Base-by-base conservation (phyloP, 2,888 invertebrate genomes). In the Acholoe squamosa region DNA sequence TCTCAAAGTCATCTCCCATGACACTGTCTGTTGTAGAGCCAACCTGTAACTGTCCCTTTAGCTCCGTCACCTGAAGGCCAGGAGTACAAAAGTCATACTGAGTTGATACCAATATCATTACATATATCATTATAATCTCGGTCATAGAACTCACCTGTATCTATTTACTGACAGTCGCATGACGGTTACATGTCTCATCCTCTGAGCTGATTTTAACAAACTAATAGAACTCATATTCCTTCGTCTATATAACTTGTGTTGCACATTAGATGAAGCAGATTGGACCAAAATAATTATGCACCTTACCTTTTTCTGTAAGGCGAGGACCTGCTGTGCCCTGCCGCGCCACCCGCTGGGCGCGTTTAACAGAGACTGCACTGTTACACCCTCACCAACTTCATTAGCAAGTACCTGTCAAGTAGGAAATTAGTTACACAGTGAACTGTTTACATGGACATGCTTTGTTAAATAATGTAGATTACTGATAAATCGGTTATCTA, bases 321-420 rank as follows among this genome's bases (percentile, higher is more conserved):
- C 92, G 12, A 94, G 88, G 43, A 96, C 95, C 91, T 95, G 95
- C 91, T 96, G 95, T 19, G 94, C 93, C 25, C 96, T 91, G 7
- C 96, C 96, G 80, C 94, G 93, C 95, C 95, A 96, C 88, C 93
- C 94, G 88, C 94, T 94, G 25, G 93, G 93, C 7, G 19, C 93
- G 90, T 93, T 94, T 0, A 96, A 91, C 51, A 95, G 92, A 1
- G 94, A 90, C 92, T 95, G 95, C 16, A 95, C 92, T 84, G 94
- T 95, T 7, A 95, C 94, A 91, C 93, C 94, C 34, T 96, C 96
- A 33, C 96, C 96, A 12, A 95, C 93, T 91, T 96, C 96, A 91
- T 95, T 95, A 67, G 92, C 91, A 25, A 96, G 90, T 28, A 95
- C 95, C 94, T 96, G 43, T 34, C 12, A 33, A 14, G 31, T 80